Percentiles rank a stretch among this genome's conserved stretches.
Evolutionary conservation across 2,113 vertebrate genomes (phyloP).

Genomic region (Cathartes aura): DNA sequence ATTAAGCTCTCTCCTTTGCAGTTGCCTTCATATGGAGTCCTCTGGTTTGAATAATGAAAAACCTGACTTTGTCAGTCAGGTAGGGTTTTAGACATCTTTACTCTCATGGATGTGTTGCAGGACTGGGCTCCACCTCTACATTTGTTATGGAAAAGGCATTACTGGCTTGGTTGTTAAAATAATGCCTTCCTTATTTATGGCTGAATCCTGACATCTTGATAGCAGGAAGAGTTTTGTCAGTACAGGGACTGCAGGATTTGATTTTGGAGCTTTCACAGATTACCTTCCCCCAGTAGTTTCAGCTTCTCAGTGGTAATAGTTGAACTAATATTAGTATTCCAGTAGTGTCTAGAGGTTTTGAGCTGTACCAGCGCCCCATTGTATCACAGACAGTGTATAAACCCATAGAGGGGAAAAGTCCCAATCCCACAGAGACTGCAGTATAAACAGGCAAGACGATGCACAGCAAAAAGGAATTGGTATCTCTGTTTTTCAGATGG

Average conservation of each 20-base stretch:
- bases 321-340: neutral
- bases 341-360: neutral
- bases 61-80: neutral
- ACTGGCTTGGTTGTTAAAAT: neutral
- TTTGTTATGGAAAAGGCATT: neutral
- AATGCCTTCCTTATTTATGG: neutral
- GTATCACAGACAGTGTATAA: neutral
- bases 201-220: neutral
- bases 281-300: neutral
- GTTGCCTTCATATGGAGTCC: neutral
- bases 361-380: neutral
- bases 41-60: neutral
- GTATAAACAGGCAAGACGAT: neutral
- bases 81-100: neutral
- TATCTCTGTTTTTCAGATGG: neutral
- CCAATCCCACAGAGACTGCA: neutral
- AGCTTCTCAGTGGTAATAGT: neutral
- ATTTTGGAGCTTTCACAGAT: neutral
- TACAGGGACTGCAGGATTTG: accelerated
- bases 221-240: neutral
- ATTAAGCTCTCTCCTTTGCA: neutral
- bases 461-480: neutral
- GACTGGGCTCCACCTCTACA: neutral
- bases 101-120: neutral
- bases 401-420: neutral